Percentiles rank a stretch among this genome's conserved stretches.
These are phyloP conservation scores for Machaerirhynchus nigripectus DNA, from an alignment of 2,113 vertebrate genomes.

Conservation along the genomic window DNA sequence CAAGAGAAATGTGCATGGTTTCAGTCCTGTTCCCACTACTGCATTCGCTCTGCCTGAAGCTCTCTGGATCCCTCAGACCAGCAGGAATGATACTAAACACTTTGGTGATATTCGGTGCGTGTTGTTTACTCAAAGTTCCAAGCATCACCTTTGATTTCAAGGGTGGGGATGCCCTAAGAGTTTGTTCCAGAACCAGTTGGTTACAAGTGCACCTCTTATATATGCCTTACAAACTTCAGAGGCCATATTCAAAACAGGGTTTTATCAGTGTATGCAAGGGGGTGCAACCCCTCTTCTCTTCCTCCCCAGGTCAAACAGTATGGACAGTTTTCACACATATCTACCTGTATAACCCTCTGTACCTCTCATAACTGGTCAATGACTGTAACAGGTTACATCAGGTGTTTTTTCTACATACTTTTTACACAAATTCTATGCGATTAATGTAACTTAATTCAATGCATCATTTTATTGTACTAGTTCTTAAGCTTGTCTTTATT, in stretches of 20 bases:
- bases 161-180: constrained; percentile 61
- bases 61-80: constrained; percentile 45
- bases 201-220: constrained; percentile 93
- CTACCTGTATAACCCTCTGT: constrained; percentile 99
- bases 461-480: constrained; percentile 97
- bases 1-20: not conserved
- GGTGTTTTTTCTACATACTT: constrained; percentile 99
- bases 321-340: constrained; percentile 98
- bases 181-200: constrained; percentile 88
- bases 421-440: constrained; percentile 99
- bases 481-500: constrained; percentile 89
- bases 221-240: constrained; percentile 99
- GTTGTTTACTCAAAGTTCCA: constrained; percentile 51
- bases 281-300: constrained; percentile 80
- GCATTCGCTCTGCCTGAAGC: not conserved
- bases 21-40: not conserved
- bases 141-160: constrained; percentile 68
- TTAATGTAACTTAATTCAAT: constrained; percentile 98
- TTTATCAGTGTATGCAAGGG: constrained; percentile 97
- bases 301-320: constrained; percentile 90
- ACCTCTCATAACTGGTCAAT: constrained; percentile 99
- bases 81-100: constrained; percentile 46
- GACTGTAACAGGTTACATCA: constrained; percentile 99
- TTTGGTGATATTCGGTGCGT: constrained; percentile 29
- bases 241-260: constrained; percentile 99